Evolutionary conservation across 2,113 vertebrate species (phyloP), one percentile per base, ranked within the genome.

Genomic region (Eleginops maclovinus): DNA sequence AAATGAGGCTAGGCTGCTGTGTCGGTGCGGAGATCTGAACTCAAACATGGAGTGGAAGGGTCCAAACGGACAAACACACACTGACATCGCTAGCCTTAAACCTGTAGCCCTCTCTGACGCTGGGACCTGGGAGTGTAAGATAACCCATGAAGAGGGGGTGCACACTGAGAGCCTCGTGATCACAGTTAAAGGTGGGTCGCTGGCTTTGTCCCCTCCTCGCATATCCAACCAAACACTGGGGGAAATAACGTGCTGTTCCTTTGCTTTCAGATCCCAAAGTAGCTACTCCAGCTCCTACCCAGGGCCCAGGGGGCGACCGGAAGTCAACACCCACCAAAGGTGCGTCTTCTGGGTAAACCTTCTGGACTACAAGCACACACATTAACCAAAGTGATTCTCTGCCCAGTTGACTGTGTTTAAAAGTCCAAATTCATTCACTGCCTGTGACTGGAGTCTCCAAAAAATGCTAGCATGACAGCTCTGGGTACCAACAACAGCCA

Each of bases 91-190:
- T 28, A 0, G 54, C 0, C 68, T 94, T 9, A 14, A 36, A 0
- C 0, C 21, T 9, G 82, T 93, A 16, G 5, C 7, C 12, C 0
- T 0, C 2, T 36, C 46, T n/a, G n/a, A 94, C 9, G 2, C 0
- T 1, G 93, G 93, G n/a, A 55, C 0, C 2, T 94, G 93, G 93
- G 0, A 0, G 1, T 94, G 91, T 50, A 4, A 0, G 2, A 51
- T 92, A 51, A 40, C 56, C 1, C 6, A 21, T 3, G 9, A 17
- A 0, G 3, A 7, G 2, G 0, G 4, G 1, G 2, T 0, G 0
- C 9, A 26, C 26, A 64, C 0, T 0, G 7, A 56, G 31, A 8
- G 0, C 1, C 17, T 89, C 0, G 0, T 9, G 0, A 14, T 92
- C 28, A 22, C 0, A 12, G 71, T 94, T 24, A 4, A 15, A 85